Base-by-base conservation (phyloP, 2,797 vertebrate species). In the Sternotherus odoratus region DNA sequence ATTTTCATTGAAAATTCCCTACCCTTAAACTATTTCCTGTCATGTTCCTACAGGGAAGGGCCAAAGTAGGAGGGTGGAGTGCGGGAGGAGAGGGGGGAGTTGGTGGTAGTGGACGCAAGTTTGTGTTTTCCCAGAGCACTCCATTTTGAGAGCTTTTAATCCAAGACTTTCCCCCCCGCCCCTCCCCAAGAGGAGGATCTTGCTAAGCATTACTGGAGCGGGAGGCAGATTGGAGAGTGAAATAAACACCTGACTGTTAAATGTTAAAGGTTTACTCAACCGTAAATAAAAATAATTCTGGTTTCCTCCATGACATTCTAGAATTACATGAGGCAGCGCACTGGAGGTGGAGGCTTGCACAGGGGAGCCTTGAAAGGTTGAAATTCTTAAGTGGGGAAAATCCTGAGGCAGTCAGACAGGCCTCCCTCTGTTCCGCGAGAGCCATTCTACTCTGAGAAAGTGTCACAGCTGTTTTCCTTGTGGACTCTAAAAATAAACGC, bases 211-310 rank as follows among this genome's bases (percentile, higher is more conserved):
- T 97, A 95, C 95, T 95, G 90, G 94, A 97, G 96, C 97, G 69
- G 90, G 95, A 97, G 97, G 95, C 95, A 95, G 95, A 80, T 95
- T 96, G 96, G 92, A 94, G 95, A 97, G 96, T 97, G 97, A 98
- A 98, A 98, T 97, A 97, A 98, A 97, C 95, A 97, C 97, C 95
- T 97, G 94, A 87, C 95, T 97, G 96, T 91, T 94, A 96, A 97
- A 97, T 95, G 97, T 97, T 97, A 94, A 98, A 95, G 95, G 97
- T 98, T 98, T 98, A 97, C 96, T 94, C 95, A 97, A 93, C 82
- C 92, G 78, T 96, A 97, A 95, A 97, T 97, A 95, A 96, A 97
- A 96, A 94, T 94, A 95, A 90, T 95, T 91, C 94, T 96, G 93
- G 77, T 94, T 97, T 98, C 96, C 94, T 90, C 89, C 94, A 88